Percentiles rank a stretch among this genome's conserved stretches.
Evolutionary conservation across 2,888 invertebrate species (phyloP).

Genomic region (Cephus pygmeus): DNA sequence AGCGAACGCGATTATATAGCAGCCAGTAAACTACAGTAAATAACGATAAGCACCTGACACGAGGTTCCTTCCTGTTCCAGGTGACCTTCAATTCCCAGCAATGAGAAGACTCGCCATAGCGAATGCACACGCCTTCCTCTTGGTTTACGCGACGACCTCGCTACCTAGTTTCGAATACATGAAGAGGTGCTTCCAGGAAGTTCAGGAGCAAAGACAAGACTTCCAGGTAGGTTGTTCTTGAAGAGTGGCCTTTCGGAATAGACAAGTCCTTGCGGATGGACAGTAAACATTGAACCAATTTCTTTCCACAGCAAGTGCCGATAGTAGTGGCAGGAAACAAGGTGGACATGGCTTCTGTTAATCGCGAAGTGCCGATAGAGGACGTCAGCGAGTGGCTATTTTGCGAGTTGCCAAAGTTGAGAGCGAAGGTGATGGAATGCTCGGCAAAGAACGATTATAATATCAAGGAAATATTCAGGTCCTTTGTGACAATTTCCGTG

Average conservation of each 20-base stretch:
- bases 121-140: slow-evolving; percentile 87
- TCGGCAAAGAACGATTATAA: slow-evolving; percentile 84
- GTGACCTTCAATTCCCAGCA: slow-evolving; percentile 90
- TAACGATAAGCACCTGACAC: not conserved
- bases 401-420: slow-evolving; percentile 79
- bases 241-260: not conserved
- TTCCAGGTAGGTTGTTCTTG: slow-evolving; percentile 67
- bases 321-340: slow-evolving; percentile 91
- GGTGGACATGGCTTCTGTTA: slow-evolving; percentile 78
- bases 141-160: slow-evolving; percentile 86
- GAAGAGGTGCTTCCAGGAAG: slow-evolving; percentile 83
- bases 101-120: slow-evolving; percentile 89
- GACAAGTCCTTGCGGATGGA: not conserved
- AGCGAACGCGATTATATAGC: not conserved
- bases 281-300: slow-evolving; percentile 7
- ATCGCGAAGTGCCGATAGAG: slow-evolving; percentile 79
- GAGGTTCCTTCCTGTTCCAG: slow-evolving; percentile 61
- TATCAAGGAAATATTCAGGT: slow-evolving; percentile 83
- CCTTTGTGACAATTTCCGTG: slow-evolving; percentile 80
- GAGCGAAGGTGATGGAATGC: slow-evolving; percentile 81
- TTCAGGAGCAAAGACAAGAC: slow-evolving; percentile 83
- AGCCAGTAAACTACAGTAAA: not conserved
- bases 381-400: slow-evolving; percentile 86
- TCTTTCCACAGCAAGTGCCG: slow-evolving; percentile 76
- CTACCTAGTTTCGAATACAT: slow-evolving; percentile 78